phyloP scores from a whole-genome alignment of 2,888 invertebrate genomes.

The Tachina grossa region DNA sequence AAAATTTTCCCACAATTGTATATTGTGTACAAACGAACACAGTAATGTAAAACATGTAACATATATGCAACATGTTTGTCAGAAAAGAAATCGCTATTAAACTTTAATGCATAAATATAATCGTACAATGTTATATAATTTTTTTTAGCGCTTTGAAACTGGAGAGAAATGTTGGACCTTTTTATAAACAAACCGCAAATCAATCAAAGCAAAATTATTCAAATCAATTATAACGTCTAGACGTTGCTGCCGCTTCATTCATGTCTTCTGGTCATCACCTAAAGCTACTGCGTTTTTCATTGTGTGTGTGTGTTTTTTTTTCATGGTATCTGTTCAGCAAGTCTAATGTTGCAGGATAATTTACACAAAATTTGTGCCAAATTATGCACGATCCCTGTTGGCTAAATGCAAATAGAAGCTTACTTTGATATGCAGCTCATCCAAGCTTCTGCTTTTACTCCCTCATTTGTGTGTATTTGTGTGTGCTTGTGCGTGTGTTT shows the following conservation, averaged over 20 bases:
- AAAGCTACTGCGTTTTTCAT: conserved; percentile 52
- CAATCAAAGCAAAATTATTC: conserved; percentile 52
- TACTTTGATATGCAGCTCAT: conserved; percentile 54
- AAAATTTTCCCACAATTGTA: too few relatives aligned
- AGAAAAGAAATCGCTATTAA: too few relatives aligned
- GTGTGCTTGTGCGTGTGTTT: neutral
- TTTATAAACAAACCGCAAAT: conserved; percentile 46
- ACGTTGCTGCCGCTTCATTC: conserved; percentile 44
- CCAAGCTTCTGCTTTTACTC: conserved; percentile 35
- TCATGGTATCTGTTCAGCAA: conserved; percentile 35
- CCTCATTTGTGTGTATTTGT: conserved; percentile 13
- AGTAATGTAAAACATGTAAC: too few relatives aligned
- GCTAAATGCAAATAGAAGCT: conserved; percentile 11
- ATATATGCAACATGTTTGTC: too few relatives aligned
- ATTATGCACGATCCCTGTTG: conserved; percentile 72
- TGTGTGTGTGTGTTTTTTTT: neutral
- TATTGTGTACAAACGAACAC: too few relatives aligned
- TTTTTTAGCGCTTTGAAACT: neutral
- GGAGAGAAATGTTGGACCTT: neutral
- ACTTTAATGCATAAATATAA: too few relatives aligned
- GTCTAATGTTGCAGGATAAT: conserved; percentile 64
- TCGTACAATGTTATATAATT: neutral
- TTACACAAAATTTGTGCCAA: conserved; percentile 71
- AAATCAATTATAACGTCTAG: conserved; percentile 72
- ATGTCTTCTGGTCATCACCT: conserved; percentile 45